These are phyloP conservation scores for Homarus americanus DNA, from an alignment of 1,140 invertebrate species.

Conservation along the genomic window DNA sequence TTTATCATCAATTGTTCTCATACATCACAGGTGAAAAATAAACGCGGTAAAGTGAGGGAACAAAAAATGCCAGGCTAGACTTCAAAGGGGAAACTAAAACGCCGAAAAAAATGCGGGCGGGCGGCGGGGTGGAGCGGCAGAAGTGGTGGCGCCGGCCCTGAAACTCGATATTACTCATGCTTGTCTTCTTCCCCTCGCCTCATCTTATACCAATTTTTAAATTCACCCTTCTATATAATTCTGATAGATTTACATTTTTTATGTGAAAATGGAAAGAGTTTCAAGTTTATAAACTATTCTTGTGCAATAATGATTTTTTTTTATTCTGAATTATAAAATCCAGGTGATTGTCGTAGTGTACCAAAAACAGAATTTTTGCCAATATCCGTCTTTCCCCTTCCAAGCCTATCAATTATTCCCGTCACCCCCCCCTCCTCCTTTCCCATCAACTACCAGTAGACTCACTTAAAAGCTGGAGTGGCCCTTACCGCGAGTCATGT, in stretches of 20 bases:
- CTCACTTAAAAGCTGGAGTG: not conserved
- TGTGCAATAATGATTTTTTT: too few species aligned
- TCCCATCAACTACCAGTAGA: too few species aligned
- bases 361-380: too few species aligned
- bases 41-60: not conserved
- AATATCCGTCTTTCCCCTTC: too few species aligned
- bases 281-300: too few species aligned
- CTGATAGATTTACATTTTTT: too few species aligned
- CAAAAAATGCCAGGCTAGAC: conserved; percentile 4
- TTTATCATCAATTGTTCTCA: not conserved
- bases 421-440: too few species aligned
- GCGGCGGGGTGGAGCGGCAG: not conserved
- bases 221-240: not conserved
- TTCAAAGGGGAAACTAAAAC: conserved; percentile 46
- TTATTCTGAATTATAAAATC: too few species aligned
- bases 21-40: not conserved
- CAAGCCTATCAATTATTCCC: too few species aligned
- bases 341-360: too few species aligned
- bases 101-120: conserved; percentile 8
- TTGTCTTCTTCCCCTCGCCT: not conserved
- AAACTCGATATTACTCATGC: conserved; percentile 37
- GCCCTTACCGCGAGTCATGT: not conserved
- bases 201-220: not conserved
- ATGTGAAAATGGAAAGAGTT: too few species aligned
- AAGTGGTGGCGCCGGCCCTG: conserved; percentile 29